Conservation (phyloP, 2,797 vertebrate genomes). For the Garrulus glandarius region DNA sequence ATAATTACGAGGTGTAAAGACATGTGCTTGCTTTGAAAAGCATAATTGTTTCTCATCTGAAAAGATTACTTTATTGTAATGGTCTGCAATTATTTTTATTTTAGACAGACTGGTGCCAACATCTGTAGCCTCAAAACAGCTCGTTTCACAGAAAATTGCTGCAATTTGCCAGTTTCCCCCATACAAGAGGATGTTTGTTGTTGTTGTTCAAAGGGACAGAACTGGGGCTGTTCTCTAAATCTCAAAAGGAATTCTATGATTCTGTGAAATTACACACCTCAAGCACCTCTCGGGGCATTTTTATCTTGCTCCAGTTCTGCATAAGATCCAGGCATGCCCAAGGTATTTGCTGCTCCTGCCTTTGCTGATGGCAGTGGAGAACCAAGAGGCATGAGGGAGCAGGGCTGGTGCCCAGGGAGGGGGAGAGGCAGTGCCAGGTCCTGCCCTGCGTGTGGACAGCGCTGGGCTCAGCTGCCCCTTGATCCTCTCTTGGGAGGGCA, state of each 20-base stretch:
- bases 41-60: conserved; percentile 49
- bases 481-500: not conserved
- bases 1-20: conserved; percentile 57
- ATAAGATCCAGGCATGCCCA: not conserved
- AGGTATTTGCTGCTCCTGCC: not conserved
- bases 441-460: rapidly evolving
- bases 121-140: not conserved
- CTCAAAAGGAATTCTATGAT: not conserved
- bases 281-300: not conserved
- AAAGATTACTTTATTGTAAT: conserved; percentile 38
- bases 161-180: not conserved
- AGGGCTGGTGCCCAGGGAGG: not conserved
- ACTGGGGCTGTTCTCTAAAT: not conserved
- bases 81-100: conserved; percentile 47
- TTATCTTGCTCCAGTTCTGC: not conserved
- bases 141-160: not conserved
- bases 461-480: not conserved
- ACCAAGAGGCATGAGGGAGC: not conserved
- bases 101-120: not conserved
- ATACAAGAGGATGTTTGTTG: not conserved
- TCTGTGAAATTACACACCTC: not conserved
- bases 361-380: not conserved
- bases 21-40: conserved; percentile 39
- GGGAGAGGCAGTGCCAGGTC: not conserved
- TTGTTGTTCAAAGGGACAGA: not conserved